phyloP scores from a whole-genome alignment of 2,888 invertebrate species.

The Mongoloraphidia duomilia region DNA sequence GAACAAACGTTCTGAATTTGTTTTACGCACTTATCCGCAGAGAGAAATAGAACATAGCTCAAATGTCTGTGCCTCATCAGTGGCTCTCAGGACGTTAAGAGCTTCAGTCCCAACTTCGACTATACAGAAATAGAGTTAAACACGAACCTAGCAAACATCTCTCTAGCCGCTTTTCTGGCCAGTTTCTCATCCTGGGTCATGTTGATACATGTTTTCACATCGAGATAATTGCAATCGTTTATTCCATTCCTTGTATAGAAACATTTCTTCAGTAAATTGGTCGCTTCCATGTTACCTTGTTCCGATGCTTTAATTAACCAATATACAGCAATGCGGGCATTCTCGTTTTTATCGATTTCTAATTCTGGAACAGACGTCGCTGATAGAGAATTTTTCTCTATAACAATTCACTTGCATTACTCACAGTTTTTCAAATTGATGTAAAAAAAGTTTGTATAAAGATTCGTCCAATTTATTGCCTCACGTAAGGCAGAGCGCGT shows the following conservation, averaged over 20 bases:
- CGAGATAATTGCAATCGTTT: constrained; percentile 55
- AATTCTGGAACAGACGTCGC: constrained; percentile 31
- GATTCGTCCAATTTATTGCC: neutral
- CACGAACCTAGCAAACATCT: constrained; percentile 65
- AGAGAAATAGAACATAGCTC: too few species aligned
- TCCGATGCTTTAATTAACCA: constrained; percentile 90
- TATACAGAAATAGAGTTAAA: neutral
- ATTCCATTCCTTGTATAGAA: constrained; percentile 59
- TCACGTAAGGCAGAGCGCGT: too few species aligned
- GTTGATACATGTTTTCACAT: constrained; percentile 62
- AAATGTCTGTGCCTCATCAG: too few species aligned
- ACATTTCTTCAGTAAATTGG: constrained; percentile 60
- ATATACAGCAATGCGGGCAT: constrained; percentile 68
- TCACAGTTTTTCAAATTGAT: too few species aligned
- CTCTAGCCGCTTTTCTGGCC: constrained; percentile 72
- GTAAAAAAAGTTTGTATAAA: neutral
- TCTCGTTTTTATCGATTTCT: constrained; percentile 55
- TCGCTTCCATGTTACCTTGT: constrained; percentile 80
- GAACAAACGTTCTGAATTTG: too few species aligned
- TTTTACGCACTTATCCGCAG: too few species aligned
- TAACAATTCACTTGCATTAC: too few species aligned
- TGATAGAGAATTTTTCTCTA: too few species aligned
- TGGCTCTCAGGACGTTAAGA: too few species aligned
- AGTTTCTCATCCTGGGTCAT: constrained; percentile 79
- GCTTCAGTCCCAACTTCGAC: too few species aligned